phyloP scores from a whole-genome alignment of 2,888 invertebrate genomes.

The Auanema sp. region DNA sequence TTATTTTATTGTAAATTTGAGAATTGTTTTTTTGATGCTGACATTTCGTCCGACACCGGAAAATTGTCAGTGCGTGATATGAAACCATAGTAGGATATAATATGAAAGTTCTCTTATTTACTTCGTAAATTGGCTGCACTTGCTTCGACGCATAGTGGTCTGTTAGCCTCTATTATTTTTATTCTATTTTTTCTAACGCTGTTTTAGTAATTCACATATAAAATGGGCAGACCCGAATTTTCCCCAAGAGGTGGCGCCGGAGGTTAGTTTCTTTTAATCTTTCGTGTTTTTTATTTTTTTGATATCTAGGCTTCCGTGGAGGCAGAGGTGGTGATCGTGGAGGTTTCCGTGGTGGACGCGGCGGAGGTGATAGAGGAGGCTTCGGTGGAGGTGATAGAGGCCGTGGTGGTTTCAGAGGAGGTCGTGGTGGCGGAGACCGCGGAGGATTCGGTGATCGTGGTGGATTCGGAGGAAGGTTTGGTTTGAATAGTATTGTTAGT shows the following conservation, averaged over 20 bases:
- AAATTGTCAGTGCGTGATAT: neutral
- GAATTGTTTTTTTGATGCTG: slow-evolving; percentile 2
- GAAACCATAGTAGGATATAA: slow-evolving; percentile 8
- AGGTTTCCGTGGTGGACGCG: slow-evolving; percentile 30
- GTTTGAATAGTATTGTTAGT: slow-evolving; percentile 21
- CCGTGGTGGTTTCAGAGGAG: slow-evolving; percentile 44
- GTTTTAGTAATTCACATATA: neutral
- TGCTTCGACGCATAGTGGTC: neutral
- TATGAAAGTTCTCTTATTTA: slow-evolving; percentile 1
- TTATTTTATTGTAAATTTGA: slow-evolving; percentile 5
- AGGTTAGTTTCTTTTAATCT: slow-evolving; percentile 24
- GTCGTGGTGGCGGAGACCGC: slow-evolving; percentile 17
- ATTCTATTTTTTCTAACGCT: neutral
- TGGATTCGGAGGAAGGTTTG: slow-evolving; percentile 35
- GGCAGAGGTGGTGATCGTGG: slow-evolving; percentile 33
- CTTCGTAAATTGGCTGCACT: no score
- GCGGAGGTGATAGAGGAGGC: slow-evolving; percentile 31
- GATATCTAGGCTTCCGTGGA: slow-evolving; percentile 24
- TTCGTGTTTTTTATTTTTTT: neutral
- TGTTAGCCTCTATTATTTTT: neutral
- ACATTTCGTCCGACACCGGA: neutral
- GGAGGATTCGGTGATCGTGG: slow-evolving; percentile 30
- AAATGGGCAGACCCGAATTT: slow-evolving; percentile 56
- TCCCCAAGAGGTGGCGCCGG: slow-evolving; percentile 50
- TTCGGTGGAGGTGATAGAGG: slow-evolving; percentile 26